Conservation (phyloP, 2,797 vertebrate species). For the Poeciliopsis presidionis region DNA sequence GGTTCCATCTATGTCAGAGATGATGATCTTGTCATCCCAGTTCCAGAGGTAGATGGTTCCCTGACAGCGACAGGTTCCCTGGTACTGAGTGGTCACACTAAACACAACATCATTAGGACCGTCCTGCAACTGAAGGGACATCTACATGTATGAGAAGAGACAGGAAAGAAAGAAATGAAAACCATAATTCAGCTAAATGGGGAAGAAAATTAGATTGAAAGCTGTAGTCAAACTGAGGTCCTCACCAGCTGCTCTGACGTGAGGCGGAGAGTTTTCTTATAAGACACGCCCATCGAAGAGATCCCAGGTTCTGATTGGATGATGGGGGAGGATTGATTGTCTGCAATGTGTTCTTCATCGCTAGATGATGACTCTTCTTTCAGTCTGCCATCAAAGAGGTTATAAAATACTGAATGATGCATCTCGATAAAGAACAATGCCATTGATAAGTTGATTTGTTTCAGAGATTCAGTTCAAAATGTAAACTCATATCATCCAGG, state of each 20-base stretch:
- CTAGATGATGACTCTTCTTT: slow-evolving; percentile 95
- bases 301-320: slow-evolving; percentile 75
- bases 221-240: neutral
- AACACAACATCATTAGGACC: slow-evolving; percentile 94
- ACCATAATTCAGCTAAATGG: neutral
- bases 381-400: slow-evolving; percentile 73
- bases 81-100: slow-evolving; percentile 97
- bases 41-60: slow-evolving; percentile 98
- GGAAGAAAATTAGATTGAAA: neutral
- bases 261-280: slow-evolving; percentile 94
- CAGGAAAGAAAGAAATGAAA: neutral
- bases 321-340: slow-evolving; percentile 71
- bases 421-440: neutral
- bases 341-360: slow-evolving; percentile 86
- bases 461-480: neutral
- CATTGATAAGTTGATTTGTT: neutral
- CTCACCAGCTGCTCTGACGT: slow-evolving; percentile 94
- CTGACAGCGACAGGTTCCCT: slow-evolving; percentile 96
- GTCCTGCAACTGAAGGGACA: slow-evolving; percentile 89
- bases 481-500: neutral
- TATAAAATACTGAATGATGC: neutral
- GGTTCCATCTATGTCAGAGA: slow-evolving; percentile 98
- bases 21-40: slow-evolving; percentile 97
- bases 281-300: slow-evolving; percentile 82
- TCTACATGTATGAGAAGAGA: slow-evolving; percentile 62